Percentiles rank a stretch among this genome's conserved stretches.
Evolutionary conservation across 2,113 vertebrate genomes (phyloP).

Genomic region (Panthera tigris): DNA sequence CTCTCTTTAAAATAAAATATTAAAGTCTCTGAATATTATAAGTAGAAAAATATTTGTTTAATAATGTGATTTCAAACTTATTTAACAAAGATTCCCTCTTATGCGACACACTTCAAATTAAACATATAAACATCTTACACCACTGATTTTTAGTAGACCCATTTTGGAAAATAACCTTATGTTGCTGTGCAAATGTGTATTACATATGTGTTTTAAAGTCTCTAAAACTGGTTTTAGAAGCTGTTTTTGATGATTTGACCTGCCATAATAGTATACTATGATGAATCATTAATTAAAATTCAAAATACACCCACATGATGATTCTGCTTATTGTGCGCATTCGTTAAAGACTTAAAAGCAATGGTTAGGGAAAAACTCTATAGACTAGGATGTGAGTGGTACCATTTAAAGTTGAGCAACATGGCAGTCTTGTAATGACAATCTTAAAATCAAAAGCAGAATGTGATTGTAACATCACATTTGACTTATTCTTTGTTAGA

Average conservation of each 20-base stretch:
- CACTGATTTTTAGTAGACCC: not conserved
- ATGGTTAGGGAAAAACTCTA: not conserved
- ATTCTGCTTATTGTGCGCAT: not conserved
- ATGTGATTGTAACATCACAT: not conserved
- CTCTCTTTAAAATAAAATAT: not conserved
- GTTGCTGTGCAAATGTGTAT: not conserved
- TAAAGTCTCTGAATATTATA: not conserved
- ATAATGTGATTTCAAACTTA: not conserved
- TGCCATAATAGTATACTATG: not conserved
- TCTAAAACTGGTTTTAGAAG: not conserved
- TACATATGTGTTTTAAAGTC: not conserved
- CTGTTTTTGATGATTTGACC: not conserved
- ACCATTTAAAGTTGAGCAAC: not conserved
- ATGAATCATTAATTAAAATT: not conserved
- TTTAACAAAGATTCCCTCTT: not conserved
- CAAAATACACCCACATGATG: not conserved
- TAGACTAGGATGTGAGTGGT: not conserved
- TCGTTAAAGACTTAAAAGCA: not conserved
- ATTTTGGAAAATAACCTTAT: not conserved
- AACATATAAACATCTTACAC: not conserved
- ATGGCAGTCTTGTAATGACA: not conserved
- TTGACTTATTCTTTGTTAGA: not conserved
- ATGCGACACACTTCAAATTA: not conserved
- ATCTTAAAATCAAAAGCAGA: conserved; percentile 3
- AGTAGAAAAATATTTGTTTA: not conserved